Evolutionary conservation across 1,140 invertebrate genomes (phyloP).

Genomic region (Nephila pilipes): DNA sequence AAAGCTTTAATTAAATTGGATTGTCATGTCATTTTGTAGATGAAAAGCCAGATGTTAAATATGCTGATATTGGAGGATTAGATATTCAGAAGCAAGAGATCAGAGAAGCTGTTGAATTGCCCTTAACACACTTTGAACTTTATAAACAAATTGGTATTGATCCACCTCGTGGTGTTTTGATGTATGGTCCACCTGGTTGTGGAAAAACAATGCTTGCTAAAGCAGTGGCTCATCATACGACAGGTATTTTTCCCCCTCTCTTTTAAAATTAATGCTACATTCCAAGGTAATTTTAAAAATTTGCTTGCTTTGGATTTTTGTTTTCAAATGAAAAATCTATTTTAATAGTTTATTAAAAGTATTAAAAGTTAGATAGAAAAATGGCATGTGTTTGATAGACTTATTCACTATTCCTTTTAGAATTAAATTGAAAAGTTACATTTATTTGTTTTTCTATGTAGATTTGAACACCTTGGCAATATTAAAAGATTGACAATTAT

Average conservation of each 20-base stretch:
- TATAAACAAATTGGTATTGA: constrained; percentile 99
- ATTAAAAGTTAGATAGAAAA: no score
- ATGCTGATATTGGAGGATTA: constrained; percentile 99
- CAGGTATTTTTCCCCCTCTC: constrained; percentile 82
- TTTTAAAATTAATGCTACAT: background rate
- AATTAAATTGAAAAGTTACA: no score
- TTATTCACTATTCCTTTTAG: no score
- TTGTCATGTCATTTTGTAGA: constrained; percentile 84
- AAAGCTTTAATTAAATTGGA: background rate
- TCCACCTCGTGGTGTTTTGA: constrained; percentile 97
- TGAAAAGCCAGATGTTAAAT: constrained; percentile 98
- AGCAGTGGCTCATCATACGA: constrained; percentile 98
- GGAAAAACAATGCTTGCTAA: constrained; percentile 99
- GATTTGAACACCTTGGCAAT: no score
- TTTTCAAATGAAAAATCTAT: no score
- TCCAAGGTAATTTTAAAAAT: background rate
- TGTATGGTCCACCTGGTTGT: constrained; percentile 98
- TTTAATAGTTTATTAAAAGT: no score
- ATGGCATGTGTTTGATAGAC: no score
- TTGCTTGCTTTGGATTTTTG: no score
- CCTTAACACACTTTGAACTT: constrained; percentile 98
- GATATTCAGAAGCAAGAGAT: constrained; percentile 99
- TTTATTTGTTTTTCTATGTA: no score
- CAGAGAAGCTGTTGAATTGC: constrained; percentile 98
- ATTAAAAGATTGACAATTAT: no score